Percentiles rank a stretch among this genome's conserved stretches.
phyloP scores from a whole-genome alignment of 2,797 vertebrate species.

The Gouania willdenowi region DNA sequence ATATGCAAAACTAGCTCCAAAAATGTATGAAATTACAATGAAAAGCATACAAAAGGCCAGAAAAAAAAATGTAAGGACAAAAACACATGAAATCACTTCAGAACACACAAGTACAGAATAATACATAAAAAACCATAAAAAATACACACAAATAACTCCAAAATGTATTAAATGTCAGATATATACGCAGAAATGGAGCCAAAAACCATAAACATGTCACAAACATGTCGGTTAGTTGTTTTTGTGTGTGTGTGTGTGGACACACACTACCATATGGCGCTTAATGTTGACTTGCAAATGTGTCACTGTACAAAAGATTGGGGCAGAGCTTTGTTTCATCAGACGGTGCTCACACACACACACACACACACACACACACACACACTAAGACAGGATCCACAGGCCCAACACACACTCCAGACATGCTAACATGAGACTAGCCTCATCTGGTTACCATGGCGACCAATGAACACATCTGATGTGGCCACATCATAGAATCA shows the following conservation, averaged over 20 bases:
- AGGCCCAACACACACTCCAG: conserved; percentile 50
- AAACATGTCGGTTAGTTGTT: conserved; percentile 10
- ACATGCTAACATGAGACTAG: conserved; percentile 62
- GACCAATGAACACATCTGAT: conserved; percentile 45
- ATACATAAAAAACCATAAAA: too few species aligned
- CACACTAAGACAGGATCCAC: conserved; percentile 57
- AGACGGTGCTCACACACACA: conserved; percentile 35
- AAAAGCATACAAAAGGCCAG: too few species aligned
- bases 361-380: conserved; percentile 16
- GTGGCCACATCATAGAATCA: conserved; percentile 26
- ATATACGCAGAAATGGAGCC: too few species aligned
- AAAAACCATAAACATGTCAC: too few species aligned
- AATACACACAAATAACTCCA: too few species aligned
- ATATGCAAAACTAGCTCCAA: too few species aligned
- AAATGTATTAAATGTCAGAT: too few species aligned
- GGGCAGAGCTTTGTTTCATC: conserved; percentile 43
- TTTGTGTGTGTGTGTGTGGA: conserved; percentile 20
- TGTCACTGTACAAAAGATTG: conserved; percentile 61
- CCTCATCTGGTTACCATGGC: conserved; percentile 65
- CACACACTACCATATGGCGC: conserved; percentile 61
- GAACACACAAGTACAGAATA: too few species aligned
- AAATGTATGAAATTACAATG: too few species aligned
- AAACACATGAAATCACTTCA: too few species aligned
- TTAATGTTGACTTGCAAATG: conserved; percentile 65
- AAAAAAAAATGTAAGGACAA: too few species aligned